These are phyloP conservation scores for Megalonaias nervosa DNA, from an alignment of 1,140 invertebrate genomes.

Conservation along the genomic window DNA sequence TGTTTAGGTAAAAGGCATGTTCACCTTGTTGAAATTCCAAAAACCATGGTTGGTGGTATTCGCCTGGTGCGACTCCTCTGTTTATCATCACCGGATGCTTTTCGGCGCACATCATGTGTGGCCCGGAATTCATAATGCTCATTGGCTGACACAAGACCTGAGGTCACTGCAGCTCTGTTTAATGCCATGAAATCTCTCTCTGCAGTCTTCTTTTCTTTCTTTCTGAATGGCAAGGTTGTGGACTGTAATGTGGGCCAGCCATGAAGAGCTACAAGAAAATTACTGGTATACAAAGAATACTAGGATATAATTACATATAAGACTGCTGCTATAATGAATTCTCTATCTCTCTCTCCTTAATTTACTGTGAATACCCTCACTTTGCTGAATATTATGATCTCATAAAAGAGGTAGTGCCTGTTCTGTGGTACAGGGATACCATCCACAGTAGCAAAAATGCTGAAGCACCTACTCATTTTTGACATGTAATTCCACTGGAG, in stretches of 20 bases:
- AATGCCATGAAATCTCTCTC: slow-evolving; percentile 67
- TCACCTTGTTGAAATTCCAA: slow-evolving; percentile 66
- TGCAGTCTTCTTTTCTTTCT: slow-evolving; percentile 41
- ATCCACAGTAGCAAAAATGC: no score
- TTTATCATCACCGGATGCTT: slow-evolving; percentile 47
- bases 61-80: slow-evolving; percentile 46
- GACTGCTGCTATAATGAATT: neutral
- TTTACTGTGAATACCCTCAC: neutral
- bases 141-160: slow-evolving; percentile 60
- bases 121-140: slow-evolving; percentile 64
- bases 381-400: neutral
- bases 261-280: slow-evolving; percentile 40
- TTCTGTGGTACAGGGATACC: neutral
- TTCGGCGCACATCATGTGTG: slow-evolving; percentile 63
- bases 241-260: slow-evolving; percentile 43
- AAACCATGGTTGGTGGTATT: slow-evolving; percentile 64
- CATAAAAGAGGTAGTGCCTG: neutral
- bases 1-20: neutral
- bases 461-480: no score
- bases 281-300: neutral
- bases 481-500: no score
- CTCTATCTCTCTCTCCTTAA: neutral
- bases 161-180: slow-evolving; percentile 62
- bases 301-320: neutral
- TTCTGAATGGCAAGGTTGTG: slow-evolving; percentile 48